Conservation (phyloP, 2,888 invertebrate genomes). For the Dryadula phaetusa region DNA sequence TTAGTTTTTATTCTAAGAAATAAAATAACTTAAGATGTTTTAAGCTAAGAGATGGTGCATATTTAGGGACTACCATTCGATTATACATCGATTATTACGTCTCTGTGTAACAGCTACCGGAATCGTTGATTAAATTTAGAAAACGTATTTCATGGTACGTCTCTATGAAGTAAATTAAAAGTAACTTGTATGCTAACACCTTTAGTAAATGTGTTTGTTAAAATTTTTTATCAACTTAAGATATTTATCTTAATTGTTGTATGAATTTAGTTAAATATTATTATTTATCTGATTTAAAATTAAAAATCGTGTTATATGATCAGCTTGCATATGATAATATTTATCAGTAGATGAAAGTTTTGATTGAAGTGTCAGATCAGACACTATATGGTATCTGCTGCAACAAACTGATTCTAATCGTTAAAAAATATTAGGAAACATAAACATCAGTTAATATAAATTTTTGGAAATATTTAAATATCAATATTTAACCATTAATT, state of each 20-base stretch:
- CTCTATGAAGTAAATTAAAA: conserved; percentile 7
- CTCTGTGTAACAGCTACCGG: conserved; percentile 23
- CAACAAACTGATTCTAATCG: no score
- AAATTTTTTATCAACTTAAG: conserved; percentile 11
- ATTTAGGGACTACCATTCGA: conserved; percentile 7
- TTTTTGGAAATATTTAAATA: no score
- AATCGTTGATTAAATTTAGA: conserved; percentile 21
- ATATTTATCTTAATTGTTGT: conserved; percentile 19
- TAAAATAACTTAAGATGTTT: conserved; percentile 15
- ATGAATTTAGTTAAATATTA: conserved; percentile 16
- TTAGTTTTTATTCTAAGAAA: conserved; percentile 10
- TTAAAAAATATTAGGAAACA: no score
- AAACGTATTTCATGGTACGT: conserved; percentile 9
- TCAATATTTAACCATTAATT: no score
- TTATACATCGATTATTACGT: conserved; percentile 21
- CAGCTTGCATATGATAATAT: conserved; percentile 13
- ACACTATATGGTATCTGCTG: background rate
- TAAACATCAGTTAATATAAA: no score
- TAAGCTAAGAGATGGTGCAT: conserved; percentile 18
- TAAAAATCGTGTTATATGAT: conserved; percentile 1
- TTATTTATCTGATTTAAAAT: conserved; percentile 5
- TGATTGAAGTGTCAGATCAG: conserved; percentile 9
- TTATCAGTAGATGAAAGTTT: background rate
- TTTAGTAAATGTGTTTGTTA: conserved; percentile 11
- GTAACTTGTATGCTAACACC: background rate